Evolutionary conservation across 2,888 invertebrate genomes (phyloP), one percentile per base, ranked within the genome.

Genomic region (Diploptera punctata): DNA sequence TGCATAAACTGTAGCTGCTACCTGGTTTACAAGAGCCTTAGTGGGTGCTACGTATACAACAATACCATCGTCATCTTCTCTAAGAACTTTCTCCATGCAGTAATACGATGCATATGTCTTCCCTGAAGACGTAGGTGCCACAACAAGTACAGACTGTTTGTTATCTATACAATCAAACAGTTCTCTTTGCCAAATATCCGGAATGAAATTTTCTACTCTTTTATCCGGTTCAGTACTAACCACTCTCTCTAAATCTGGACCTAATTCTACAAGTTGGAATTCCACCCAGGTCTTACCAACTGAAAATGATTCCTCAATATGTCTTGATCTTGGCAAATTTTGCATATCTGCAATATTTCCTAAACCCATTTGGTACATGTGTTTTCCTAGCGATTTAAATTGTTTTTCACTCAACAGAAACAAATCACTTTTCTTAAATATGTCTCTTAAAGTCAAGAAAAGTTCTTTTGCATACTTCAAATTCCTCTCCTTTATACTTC

Each of bases 71-170:
- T 80, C 78, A 73, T 79, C 78, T 52, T 78, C 77, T 49, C 80
- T 78, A 43, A 82, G 74, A 7, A 82, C 79, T 75, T 80, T 80
- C 76, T 82, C 81, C 77, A 82, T 82, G 75, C 81, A 81, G 72
- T 82, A 82, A 76, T 82, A 82, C 2, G 81, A 81, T 54, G 81
- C 81, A 78, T 81, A 82, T 5, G 82, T 82, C 76, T 82, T 82
- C 74, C 82, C 82, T 67, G 82, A 81, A 13, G 82, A 82, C 0
- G 82, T 82, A 1, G 82, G 82, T 1, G 82, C 82, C 21, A 82
- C 79, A 71, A 82, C 81, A 21, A 82, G 75, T 9, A 81, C 82
- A 9, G 81, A 82, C 62, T 82, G 78, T 60, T 78, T 78, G 72
- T 78, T 77, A 70, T 81, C 81, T n/a, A 82, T 80, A 10, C 78